phyloP scores from a whole-genome alignment of 37 sponge, comb jelly and placozoan genomes.

The Eunapius fragilis region DNA sequence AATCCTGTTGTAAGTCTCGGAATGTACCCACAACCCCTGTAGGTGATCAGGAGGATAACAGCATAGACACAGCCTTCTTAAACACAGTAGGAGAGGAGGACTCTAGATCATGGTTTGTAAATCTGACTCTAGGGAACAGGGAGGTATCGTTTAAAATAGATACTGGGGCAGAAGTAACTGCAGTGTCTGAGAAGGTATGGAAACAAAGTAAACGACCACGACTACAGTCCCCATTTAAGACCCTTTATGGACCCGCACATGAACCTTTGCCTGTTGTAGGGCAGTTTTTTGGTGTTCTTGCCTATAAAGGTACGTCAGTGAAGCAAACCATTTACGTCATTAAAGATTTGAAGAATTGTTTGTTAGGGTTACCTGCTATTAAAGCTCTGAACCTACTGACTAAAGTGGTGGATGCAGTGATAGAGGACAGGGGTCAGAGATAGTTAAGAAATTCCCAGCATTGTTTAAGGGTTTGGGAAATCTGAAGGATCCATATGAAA shows the following conservation, averaged over 20 bases:
- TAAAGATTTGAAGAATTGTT: slow-evolving; percentile 10
- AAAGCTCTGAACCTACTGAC: slow-evolving; percentile 9
- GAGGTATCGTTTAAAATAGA: slow-evolving; percentile 26
- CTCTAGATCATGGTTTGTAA: background rate
- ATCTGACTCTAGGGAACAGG: background rate
- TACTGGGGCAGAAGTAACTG: slow-evolving; percentile 42
- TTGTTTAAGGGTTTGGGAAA: slow-evolving; percentile 32
- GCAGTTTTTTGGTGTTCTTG: slow-evolving; percentile 4
- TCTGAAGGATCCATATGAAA: slow-evolving; percentile 1
- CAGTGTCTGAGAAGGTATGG: slow-evolving; percentile 1
- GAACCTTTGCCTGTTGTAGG: background rate
- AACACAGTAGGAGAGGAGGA: too few species aligned
- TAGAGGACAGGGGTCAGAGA: background rate
- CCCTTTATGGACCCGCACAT: slow-evolving; percentile 17
- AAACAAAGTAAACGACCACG: background rate
- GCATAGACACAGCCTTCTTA: too few species aligned
- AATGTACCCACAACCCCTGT: too few species aligned
- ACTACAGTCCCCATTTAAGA: background rate
- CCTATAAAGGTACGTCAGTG: background rate
- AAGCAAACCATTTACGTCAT: slow-evolving; percentile 15
- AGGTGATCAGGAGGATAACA: too few species aligned
- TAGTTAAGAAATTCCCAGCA: background rate
- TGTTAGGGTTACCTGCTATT: slow-evolving; percentile 26
- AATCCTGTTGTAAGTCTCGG: slow-evolving; percentile 1
- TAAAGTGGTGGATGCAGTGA: background rate